Evolutionary conservation across 1,140 invertebrate genomes (phyloP).

Genomic region (Sarcophaga peregrina): DNA sequence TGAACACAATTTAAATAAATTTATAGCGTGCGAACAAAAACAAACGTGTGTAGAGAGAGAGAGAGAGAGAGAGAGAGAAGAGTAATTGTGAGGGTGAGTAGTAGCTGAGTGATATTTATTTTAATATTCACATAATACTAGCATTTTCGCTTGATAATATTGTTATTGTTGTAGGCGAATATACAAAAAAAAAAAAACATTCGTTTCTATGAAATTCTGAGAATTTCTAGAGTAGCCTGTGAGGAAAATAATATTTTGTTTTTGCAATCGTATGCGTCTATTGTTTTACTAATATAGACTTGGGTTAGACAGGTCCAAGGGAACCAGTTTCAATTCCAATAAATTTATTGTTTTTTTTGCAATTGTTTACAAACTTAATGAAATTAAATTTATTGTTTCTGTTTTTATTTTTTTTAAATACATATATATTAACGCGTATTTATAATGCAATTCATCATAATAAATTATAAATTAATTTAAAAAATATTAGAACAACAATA

Average conservation of each 20-base stretch:
- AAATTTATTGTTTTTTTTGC: background rate
- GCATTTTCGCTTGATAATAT: no score
- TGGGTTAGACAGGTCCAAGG: constrained; percentile 13
- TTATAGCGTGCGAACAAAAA: background rate
- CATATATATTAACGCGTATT: background rate
- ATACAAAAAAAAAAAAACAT: background rate
- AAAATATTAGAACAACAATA: background rate
- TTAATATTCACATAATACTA: no score
- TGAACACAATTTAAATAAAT: background rate
- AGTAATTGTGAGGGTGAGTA: no score
- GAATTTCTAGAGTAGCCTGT: background rate
- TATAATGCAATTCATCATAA: constrained; percentile 16
- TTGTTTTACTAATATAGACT: constrained; percentile 11
- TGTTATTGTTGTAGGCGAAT: no score
- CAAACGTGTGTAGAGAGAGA: no score
- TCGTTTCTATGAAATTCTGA: background rate
- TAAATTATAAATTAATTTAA: constrained; percentile 12
- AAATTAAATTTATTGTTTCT: no score
- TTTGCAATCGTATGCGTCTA: no score
- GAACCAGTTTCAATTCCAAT: background rate
- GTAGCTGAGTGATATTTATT: no score
- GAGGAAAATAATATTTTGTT: no score
- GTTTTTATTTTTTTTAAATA: background rate
- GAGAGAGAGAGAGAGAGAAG: no score
- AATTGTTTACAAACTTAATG: background rate